Base-by-base conservation (phyloP, 2,797 vertebrate genomes). In the Chaunax sp. region DNA sequence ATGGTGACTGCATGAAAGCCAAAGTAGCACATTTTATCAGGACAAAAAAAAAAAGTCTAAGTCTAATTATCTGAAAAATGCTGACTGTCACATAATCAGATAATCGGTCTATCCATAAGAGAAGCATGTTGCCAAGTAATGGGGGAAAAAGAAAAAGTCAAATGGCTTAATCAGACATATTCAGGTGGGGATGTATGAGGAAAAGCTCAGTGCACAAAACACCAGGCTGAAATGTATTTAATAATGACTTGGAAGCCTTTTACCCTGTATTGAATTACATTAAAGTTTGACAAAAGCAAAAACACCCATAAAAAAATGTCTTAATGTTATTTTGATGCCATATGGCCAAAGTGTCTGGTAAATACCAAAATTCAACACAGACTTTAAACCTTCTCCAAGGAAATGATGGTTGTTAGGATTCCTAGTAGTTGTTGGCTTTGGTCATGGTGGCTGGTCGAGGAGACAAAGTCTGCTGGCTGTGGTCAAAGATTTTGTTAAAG, bases 401-500 rank as follows among this genome's bases (percentile, higher is more conserved):
- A 56, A 51, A 70, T 52, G 4, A 30, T n/a, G 18, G 25, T 51
- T 23, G 15, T 12, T 16, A 13, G 25, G 15, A 50, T 54, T 57
- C 8, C 11, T 30, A 49, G 43, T 64, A 49, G 38, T 58, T 51
- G n/a, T 61, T 33, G 37, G 47, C 63, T 64, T 72, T 22, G 43
- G 14, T 54, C 19, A 1, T 16, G 37, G 55, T 44, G 46, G 30
- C 28, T 63, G 16, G 18, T 72, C 14, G 33, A 49, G 47, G 30
- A 46, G 44, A 57, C 44, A 45, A 19, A 77, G 38, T 40, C 38
- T 15, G 25, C 30, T 43, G 51, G 25, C 45, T 4, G 15, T 19
- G 35, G 47, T 1, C 35, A 75, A 65, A 55, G 9, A 55, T 45
- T 79, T 68, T 52, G 38, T 60, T 20, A 19, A 41, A 46, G 60